These are phyloP conservation scores for Polydrusus tereticollis DNA, from an alignment of 2,888 invertebrate genomes.

Conservation along the genomic window DNA sequence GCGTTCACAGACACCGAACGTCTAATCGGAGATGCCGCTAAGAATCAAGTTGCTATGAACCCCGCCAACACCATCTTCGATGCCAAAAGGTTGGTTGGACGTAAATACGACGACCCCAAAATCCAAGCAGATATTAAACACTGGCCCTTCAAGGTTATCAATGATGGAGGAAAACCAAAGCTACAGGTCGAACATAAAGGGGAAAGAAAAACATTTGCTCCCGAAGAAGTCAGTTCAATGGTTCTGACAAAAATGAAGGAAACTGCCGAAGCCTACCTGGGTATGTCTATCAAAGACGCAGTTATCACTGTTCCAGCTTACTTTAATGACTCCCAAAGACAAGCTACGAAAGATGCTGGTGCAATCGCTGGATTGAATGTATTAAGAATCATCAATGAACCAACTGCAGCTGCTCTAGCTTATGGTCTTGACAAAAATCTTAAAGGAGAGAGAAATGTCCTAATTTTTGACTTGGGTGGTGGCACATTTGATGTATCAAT, in stretches of 20 bases:
- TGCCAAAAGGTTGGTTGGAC: conserved; percentile 87
- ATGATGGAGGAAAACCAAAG: conserved; percentile 79
- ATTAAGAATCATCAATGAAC: conserved; percentile 90
- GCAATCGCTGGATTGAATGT: conserved; percentile 88
- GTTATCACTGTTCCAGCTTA: conserved; percentile 89
- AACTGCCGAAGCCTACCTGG: conserved; percentile 82
- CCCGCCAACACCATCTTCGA: conserved; percentile 87
- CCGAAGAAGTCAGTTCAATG: conserved; percentile 90
- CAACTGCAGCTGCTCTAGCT: conserved; percentile 63
- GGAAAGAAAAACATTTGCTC: conserved; percentile 81
- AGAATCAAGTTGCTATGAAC: conserved; percentile 84
- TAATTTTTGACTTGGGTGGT: conserved; percentile 5
- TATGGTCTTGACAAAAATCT: conserved; percentile 57
- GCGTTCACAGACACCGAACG: conserved; percentile 80
- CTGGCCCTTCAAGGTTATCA: conserved; percentile 84
- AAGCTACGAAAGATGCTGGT: conserved; percentile 92
- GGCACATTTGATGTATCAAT: conserved; percentile 26
- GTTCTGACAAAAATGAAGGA: conserved; percentile 88
- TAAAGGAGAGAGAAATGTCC: conserved; percentile 49
- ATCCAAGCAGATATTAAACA: conserved; percentile 87
- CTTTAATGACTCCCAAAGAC: conserved; percentile 85
- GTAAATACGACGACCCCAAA: conserved; percentile 81
- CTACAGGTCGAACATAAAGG: conserved; percentile 82
- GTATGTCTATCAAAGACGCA: conserved; percentile 77
- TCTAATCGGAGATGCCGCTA: conserved; percentile 78